These are phyloP conservation scores for Charaxes varanes DNA, from an alignment of 1,140 invertebrate genomes.

Conservation along the genomic window DNA sequence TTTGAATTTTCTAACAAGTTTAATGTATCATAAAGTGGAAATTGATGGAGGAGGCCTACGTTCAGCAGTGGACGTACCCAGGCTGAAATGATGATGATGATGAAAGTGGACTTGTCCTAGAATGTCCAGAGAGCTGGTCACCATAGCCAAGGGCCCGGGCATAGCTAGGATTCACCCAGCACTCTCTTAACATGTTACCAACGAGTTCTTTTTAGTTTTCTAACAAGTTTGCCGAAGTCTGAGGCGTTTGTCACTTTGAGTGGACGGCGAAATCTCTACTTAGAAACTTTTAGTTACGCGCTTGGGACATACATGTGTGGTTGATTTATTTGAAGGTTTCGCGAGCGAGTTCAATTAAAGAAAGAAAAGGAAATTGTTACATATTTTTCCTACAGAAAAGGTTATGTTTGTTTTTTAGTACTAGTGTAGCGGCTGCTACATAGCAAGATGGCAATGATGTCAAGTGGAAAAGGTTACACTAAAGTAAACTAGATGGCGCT, in stretches of 20 bases:
- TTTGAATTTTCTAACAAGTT: too few species aligned
- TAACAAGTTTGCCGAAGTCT: slow-evolving; percentile 55
- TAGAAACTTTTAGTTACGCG: slow-evolving; percentile 30
- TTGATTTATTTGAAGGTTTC: slow-evolving; percentile 4
- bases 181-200: slow-evolving; percentile 46
- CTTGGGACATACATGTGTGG: slow-evolving; percentile 20
- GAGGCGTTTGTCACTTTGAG: slow-evolving; percentile 54
- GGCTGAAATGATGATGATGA: too few species aligned
- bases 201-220: slow-evolving; percentile 63
- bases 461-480: too few species aligned
- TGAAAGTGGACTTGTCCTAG: neutral
- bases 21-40: too few species aligned
- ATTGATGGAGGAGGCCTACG: too few species aligned
- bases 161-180: slow-evolving; percentile 23
- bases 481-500: too few species aligned
- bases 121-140: neutral
- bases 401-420: too few species aligned
- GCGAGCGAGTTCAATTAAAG: neutral
- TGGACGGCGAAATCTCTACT: slow-evolving; percentile 50
- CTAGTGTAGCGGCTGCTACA: too few species aligned
- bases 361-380: too few species aligned
- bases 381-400: too few species aligned
- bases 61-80: too few species aligned
- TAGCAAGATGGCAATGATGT: too few species aligned
- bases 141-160: slow-evolving; percentile 11